A percentile compares a stretch with the other conserved stretches of the same genome.
Conservation (phyloP, 2,113 vertebrate species). For the Thymallus thymallus region DNA sequence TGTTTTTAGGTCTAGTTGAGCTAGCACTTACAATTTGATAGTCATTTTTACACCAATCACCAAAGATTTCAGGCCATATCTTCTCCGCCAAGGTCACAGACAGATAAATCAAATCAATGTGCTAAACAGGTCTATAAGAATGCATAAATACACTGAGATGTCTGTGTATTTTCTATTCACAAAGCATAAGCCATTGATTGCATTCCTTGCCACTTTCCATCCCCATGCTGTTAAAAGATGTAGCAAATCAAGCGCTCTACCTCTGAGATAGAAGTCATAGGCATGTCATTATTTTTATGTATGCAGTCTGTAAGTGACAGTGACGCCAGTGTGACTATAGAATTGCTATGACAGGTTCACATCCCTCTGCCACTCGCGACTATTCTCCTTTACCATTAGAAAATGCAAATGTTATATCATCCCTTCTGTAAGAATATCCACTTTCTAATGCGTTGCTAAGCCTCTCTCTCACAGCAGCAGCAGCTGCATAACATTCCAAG, state of each 20-base stretch:
- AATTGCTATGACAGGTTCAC: background rate
- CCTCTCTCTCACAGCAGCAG: background rate
- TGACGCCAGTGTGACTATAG: constrained; percentile 21
- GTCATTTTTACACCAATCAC: background rate
- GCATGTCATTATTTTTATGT: constrained; percentile 13
- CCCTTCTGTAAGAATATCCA: constrained; percentile 27
- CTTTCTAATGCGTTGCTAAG: constrained; percentile 22
- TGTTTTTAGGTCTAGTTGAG: background rate
- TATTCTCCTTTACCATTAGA: constrained; percentile 45
- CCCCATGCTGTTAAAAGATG: background rate
- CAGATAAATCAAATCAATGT: constrained; percentile 4
- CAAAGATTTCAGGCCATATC: background rate
- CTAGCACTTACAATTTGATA: no score
- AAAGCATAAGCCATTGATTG: constrained; percentile 32
- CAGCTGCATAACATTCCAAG: background rate
- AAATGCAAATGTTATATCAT: constrained; percentile 64
- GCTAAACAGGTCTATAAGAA: background rate
- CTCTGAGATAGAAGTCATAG: constrained; percentile 8
- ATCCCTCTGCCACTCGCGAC: background rate
- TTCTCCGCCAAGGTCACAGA: background rate
- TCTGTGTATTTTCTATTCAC: constrained; percentile 16
- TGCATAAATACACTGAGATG: background rate
- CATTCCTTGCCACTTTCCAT: constrained; percentile 12
- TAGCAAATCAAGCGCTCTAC: constrained; percentile 27
- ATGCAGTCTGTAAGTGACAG: constrained; percentile 14